phyloP scores from a whole-genome alignment of 2,888 invertebrate species.

The Dryobota labecula region DNA sequence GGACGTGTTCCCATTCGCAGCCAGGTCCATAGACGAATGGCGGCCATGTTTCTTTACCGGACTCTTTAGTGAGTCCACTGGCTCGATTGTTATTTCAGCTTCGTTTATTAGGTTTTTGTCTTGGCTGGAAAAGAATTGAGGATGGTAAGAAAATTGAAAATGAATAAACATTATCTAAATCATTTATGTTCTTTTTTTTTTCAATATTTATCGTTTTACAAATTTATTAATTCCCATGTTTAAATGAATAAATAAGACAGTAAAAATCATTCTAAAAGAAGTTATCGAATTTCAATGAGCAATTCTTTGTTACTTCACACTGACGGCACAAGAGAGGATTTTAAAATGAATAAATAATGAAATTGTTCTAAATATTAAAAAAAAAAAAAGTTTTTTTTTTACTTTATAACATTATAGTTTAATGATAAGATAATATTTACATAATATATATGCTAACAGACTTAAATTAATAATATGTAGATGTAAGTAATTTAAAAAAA shows the following conservation, averaged over 20 bases:
- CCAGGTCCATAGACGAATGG: constrained; percentile 89
- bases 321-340: background rate
- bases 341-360: background rate
- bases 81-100: constrained; percentile 87
- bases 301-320: too few relatives aligned
- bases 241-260: background rate
- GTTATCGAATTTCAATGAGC: background rate
- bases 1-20: constrained; percentile 80
- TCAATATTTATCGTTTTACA: background rate
- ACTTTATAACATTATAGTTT: too few relatives aligned
- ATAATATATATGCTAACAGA: too few relatives aligned
- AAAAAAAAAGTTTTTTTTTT: too few relatives aligned
- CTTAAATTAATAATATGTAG: too few relatives aligned
- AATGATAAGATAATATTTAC: too few relatives aligned
- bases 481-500: too few relatives aligned
- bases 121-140: constrained; percentile 72
- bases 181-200: background rate
- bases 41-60: constrained; percentile 83
- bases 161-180: background rate
- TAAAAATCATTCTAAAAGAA: background rate
- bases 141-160: background rate
- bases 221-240: too few relatives aligned
- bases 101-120: constrained; percentile 86
- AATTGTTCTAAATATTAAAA: too few relatives aligned
- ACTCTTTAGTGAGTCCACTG: constrained; percentile 76